Conservation (phyloP, 2,797 vertebrate genomes). For the Acomys russatus region DNA sequence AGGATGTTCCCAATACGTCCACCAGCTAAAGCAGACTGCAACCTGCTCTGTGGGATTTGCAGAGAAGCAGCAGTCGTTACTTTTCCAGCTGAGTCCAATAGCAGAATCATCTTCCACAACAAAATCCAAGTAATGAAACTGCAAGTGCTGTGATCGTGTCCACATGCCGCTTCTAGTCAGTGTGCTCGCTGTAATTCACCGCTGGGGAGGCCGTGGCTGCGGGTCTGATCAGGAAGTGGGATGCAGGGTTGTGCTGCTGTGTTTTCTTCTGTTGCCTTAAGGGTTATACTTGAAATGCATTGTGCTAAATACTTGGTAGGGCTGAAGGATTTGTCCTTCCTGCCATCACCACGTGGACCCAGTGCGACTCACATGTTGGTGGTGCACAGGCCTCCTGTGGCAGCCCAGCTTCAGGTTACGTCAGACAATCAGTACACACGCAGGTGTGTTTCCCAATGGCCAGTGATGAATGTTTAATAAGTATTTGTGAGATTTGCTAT, state of each 20-base stretch:
- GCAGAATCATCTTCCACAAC: constrained; percentile 69
- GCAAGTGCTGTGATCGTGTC: constrained; percentile 77
- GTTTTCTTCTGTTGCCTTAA: constrained; percentile 88
- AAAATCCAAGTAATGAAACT: constrained; percentile 79
- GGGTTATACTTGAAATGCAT: constrained; percentile 79
- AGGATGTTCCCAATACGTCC: constrained; percentile 94
- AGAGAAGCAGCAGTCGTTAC: constrained; percentile 68
- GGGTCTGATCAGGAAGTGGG: constrained; percentile 55
- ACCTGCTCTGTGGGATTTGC: constrained; percentile 54
- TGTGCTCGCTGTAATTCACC: constrained; percentile 58
- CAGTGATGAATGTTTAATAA: constrained; percentile 79
- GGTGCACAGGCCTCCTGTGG: constrained; percentile 36
- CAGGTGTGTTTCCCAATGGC: constrained; percentile 73
- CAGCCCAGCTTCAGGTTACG: constrained; percentile 79
- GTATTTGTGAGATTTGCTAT: constrained; percentile 86
- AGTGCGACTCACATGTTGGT: constrained; percentile 20
- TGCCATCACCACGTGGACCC: constrained; percentile 28
- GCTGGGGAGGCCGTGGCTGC: constrained; percentile 19
- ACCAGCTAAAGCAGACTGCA: constrained; percentile 88
- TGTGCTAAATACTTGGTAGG: constrained; percentile 57
- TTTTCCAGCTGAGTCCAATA: constrained; percentile 80
- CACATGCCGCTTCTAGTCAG: constrained; percentile 79
- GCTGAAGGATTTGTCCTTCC: constrained; percentile 55
- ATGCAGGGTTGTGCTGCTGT: constrained; percentile 66
- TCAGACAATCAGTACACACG: constrained; percentile 82